Conservation (phyloP, 2,797 vertebrate species). For the Phrynocephalus vlangalii region DNA sequence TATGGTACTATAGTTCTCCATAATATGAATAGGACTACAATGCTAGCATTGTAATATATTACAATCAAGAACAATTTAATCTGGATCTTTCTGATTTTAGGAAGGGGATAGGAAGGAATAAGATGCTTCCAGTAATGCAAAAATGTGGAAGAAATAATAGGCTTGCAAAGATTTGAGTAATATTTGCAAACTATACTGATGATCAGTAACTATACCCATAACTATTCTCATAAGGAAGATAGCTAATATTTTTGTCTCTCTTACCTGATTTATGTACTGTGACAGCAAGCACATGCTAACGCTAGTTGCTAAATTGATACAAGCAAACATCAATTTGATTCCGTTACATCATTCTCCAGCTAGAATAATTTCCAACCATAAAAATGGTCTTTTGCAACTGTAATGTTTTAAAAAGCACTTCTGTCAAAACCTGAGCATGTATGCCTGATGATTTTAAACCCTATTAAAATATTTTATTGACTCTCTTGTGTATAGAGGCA, state of each 20-base stretch:
- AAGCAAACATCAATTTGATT: slow-evolving; percentile 15
- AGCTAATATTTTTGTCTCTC: not conserved
- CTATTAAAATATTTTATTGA: slow-evolving; percentile 30
- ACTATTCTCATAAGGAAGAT: not conserved
- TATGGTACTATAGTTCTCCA: not conserved
- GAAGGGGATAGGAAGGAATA: not conserved
- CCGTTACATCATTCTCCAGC: not conserved
- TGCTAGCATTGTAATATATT: not conserved
- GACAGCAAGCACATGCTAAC: not conserved
- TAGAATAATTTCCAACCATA: not conserved
- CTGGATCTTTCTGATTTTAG: not conserved
- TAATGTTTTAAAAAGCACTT: slow-evolving; percentile 31
- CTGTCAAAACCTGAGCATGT: slow-evolving; percentile 15
- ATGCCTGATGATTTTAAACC: slow-evolving; percentile 20
- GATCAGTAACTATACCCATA: too few relatives aligned
- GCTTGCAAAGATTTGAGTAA: not conserved
- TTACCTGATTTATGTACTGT: not conserved
- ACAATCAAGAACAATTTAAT: not conserved
- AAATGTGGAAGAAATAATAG: not conserved
- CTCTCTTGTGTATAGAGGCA: not conserved
- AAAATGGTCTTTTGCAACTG: not conserved
- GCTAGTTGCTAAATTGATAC: not conserved
- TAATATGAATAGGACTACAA: not conserved
- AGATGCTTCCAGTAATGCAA: not conserved
- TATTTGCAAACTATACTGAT: not conserved